Evolutionary conservation across 1,140 invertebrate genomes (phyloP).

Genomic region (Leptinotarsa lineolata): DNA sequence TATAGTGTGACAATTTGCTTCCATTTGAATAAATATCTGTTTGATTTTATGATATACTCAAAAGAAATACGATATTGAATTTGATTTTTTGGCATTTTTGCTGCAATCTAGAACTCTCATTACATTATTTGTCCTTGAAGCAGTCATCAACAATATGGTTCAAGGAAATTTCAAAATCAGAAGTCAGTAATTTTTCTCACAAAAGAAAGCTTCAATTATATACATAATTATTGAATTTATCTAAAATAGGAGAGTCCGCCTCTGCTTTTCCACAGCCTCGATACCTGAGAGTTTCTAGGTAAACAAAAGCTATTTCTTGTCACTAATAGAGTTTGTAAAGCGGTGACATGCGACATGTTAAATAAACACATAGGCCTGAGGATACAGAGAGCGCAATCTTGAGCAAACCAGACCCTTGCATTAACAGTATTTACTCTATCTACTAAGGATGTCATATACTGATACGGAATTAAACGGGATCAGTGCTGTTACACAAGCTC

Average conservation of each 20-base stretch:
- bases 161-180: too few relatives aligned
- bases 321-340: slow-evolving; percentile 53
- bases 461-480: slow-evolving; percentile 26
- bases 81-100: too few relatives aligned
- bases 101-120: too few relatives aligned
- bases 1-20: too few relatives aligned
- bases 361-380: slow-evolving; percentile 44
- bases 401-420: slow-evolving; percentile 31
- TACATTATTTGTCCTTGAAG: too few relatives aligned
- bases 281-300: slow-evolving; percentile 41
- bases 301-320: slow-evolving; percentile 51
- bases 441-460: slow-evolving; percentile 28
- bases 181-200: too few relatives aligned
- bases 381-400: slow-evolving; percentile 27
- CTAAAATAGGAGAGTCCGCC: neutral
- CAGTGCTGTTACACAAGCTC: slow-evolving; percentile 10
- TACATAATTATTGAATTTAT: neutral
- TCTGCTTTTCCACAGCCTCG: slow-evolving; percentile 14
- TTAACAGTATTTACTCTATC: slow-evolving; percentile 29
- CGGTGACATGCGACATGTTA: slow-evolving; percentile 52
- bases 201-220: too few relatives aligned
- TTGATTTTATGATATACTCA: too few relatives aligned
- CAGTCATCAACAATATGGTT: too few relatives aligned
- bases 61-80: too few relatives aligned
- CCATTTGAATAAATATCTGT: too few relatives aligned